Base-by-base conservation (phyloP, 2,797 vertebrate genomes). In the Holocentrus rufus region DNA sequence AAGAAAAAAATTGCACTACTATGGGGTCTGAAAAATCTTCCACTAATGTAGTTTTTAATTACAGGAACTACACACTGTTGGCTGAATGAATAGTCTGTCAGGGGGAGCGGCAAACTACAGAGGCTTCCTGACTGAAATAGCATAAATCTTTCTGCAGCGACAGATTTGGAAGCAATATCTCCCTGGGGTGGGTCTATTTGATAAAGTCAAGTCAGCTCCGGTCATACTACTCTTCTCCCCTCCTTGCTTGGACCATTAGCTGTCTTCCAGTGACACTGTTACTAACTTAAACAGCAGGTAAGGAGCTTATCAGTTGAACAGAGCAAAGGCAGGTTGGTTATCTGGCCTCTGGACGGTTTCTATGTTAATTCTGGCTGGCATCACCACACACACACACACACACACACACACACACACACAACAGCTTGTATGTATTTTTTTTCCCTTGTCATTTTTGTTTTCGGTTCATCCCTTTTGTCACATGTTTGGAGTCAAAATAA, bases 401-500 rank as follows among this genome's bases (percentile, higher is more conserved):
- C n/a, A n/a, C n/a, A n/a, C n/a, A n/a, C n/a, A n/a, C n/a, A n/a
- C 55, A 23, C 60, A 52, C n/a, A 53, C 44, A 63, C 66, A 72
- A 80, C 72, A 69, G 77, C 65, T 69, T 72, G 73, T 72, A n/a
- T 66, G 62, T 88, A 82, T 89, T 82, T 91, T 78, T 90, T 85
- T 82, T 89, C 82, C 91, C 77, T 90, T 85, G 77, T 86, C 66
- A 42, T 83, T 75, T 82, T 73, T 70, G 55, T 58, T 2, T 34
- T 61, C 62, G 52, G 66, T 67, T 84, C 83, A 80, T 83, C 82
- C 74, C 76, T 67, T 85, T 83, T 84, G 86, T 79, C 64, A 13
- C 81, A 80, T 90, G 88, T 90, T 92, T 90, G 68, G 69, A 88
- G 78, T 90, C 83, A 87, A 90, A 91, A 91, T 88, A 91, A 27